These are phyloP conservation scores for Pangasius djambal DNA, from an alignment of 2,797 vertebrate species.

Conservation along the genomic window DNA sequence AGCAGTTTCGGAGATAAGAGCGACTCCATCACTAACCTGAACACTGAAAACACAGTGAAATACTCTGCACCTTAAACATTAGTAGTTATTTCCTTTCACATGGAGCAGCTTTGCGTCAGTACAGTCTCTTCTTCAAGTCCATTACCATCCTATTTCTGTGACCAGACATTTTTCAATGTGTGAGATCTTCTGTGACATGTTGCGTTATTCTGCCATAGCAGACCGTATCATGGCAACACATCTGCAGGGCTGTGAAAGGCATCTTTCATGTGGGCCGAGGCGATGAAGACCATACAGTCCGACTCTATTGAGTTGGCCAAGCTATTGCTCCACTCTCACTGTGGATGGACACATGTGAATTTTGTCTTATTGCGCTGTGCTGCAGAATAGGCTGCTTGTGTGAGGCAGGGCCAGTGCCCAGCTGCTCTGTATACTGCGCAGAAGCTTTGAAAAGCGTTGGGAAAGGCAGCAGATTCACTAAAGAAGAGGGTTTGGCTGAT, in stretches of 20 bases:
- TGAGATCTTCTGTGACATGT: slow-evolving; percentile 32
- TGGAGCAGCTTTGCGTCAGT: slow-evolving; percentile 18
- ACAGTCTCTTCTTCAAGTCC: slow-evolving; percentile 21
- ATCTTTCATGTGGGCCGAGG: slow-evolving; percentile 64
- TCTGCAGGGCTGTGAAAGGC: slow-evolving; percentile 74
- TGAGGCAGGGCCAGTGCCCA: slow-evolving; percentile 41
- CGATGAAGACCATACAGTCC: slow-evolving; percentile 48
- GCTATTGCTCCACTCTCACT: slow-evolving; percentile 40
- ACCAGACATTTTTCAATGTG: slow-evolving; percentile 31
- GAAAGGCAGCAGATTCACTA: slow-evolving; percentile 48
- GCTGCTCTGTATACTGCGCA: slow-evolving; percentile 53
- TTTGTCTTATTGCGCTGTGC: slow-evolving; percentile 44
- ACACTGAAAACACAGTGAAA: not conserved
- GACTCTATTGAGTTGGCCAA: slow-evolving; percentile 42
- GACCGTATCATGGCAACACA: slow-evolving; percentile 76
- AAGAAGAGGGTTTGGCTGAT: slow-evolving; percentile 53
- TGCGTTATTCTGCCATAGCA: slow-evolving; percentile 52
- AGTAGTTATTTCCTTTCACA: slow-evolving; percentile 32
- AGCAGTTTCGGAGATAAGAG: not conserved
- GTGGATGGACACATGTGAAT: slow-evolving; percentile 52
- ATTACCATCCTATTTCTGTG: slow-evolving; percentile 38
- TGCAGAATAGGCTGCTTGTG: slow-evolving; percentile 58
- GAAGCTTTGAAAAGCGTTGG: slow-evolving; percentile 52
- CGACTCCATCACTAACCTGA: not conserved
- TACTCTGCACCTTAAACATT: not conserved